These are phyloP conservation scores for Anomalospiza imberbis DNA, from an alignment of 2,797 vertebrate genomes.

Conservation along the genomic window DNA sequence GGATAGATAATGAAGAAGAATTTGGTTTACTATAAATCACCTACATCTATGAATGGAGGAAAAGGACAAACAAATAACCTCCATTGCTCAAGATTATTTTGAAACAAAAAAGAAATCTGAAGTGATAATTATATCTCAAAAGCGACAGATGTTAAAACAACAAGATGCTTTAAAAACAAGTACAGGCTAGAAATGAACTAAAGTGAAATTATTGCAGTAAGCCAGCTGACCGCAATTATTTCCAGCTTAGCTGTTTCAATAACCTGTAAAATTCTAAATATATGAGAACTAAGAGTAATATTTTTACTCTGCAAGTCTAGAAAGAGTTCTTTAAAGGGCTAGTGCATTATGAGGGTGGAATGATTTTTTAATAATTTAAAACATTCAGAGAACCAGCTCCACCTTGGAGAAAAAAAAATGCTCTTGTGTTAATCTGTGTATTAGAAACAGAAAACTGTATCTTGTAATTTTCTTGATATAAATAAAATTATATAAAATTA, in stretches of 20 bases:
- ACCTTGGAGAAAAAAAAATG: background rate
- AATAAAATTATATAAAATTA: background rate
- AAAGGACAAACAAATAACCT: background rate
- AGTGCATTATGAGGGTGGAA: background rate
- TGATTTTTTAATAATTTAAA: background rate
- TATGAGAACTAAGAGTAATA: background rate
- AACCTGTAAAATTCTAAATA: conserved; percentile 19
- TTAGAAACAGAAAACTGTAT: background rate
- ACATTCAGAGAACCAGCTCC: background rate
- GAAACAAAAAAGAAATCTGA: conserved; percentile 27
- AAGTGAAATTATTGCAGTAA: background rate
- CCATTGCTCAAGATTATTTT: conserved; percentile 10
- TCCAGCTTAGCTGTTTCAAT: background rate
- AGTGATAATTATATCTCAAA: conserved; percentile 28
- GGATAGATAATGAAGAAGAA: background rate
- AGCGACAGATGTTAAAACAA: conserved; percentile 33
- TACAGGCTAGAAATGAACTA: conserved; percentile 7
- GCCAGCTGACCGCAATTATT: conserved; percentile 16
- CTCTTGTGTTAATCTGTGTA: background rate
- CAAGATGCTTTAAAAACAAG: conserved; percentile 29
- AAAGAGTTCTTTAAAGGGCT: background rate
- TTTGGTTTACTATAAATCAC: background rate
- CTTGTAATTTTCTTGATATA: background rate
- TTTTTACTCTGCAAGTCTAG: background rate
- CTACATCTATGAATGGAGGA: background rate